phyloP scores from a whole-genome alignment of 2,113 vertebrate genomes.

The Cheilinus undulatus region DNA sequence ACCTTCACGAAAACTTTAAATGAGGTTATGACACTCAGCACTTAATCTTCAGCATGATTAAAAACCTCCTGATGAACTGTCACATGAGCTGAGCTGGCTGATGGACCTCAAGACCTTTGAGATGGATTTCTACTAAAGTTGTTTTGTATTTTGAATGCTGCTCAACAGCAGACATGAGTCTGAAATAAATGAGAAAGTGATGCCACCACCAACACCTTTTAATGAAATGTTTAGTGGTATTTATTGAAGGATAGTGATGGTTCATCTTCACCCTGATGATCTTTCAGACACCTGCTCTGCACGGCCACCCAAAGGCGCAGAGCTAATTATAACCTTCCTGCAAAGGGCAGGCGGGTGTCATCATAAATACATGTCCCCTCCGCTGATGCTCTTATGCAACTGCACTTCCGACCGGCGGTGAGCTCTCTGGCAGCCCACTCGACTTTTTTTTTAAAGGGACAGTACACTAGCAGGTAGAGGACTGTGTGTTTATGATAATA shows the following conservation, averaged over 20 bases:
- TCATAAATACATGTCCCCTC: constrained; percentile 57
- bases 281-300: constrained; percentile 55
- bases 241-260: neutral
- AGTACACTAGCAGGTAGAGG: neutral
- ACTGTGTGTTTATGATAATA: no score
- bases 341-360: constrained; percentile 54
- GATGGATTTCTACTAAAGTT: no score
- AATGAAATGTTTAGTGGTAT: no score
- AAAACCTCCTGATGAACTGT: neutral
- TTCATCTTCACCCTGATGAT: constrained; percentile 9
- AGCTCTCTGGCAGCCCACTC: constrained; percentile 15
- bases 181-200: no score
- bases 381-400: constrained; percentile 42
- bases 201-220: no score
- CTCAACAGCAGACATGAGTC: no score
- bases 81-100: no score
- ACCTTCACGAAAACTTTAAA: constrained; percentile 7
- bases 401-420: constrained; percentile 19
- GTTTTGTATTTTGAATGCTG: no score
- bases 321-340: constrained; percentile 68
- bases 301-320: constrained; percentile 14
- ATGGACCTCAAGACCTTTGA: no score
- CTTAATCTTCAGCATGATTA: neutral
- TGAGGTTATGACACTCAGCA: neutral
- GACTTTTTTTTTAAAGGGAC: constrained; percentile 16